These are phyloP conservation scores for Aethes cnicana DNA, from an alignment of 2,888 invertebrate genomes.

Conservation along the genomic window DNA sequence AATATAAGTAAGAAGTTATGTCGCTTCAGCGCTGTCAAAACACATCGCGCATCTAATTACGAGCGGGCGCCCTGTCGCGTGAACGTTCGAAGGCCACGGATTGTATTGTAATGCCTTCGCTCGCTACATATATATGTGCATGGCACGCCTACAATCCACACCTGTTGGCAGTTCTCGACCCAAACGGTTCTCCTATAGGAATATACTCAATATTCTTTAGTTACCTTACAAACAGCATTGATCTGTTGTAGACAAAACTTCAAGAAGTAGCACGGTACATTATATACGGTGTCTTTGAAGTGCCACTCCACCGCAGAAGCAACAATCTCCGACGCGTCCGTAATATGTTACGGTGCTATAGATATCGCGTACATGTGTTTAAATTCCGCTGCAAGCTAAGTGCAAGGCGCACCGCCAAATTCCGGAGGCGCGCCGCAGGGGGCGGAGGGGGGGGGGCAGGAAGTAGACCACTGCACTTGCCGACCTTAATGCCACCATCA, in stretches of 20 bases:
- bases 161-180: neutral
- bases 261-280: too few relatives aligned
- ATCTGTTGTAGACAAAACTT: too few relatives aligned
- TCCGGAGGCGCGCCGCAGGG: conserved; percentile 69
- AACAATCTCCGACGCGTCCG: conserved; percentile 34
- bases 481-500: conserved; percentile 78
- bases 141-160: neutral
- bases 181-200: neutral
- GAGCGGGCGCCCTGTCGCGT: neutral
- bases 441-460: conserved; percentile 42
- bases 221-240: too few relatives aligned
- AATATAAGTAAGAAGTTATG: conserved; percentile 13
- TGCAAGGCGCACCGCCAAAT: conserved; percentile 75
- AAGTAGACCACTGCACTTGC: conserved; percentile 67
- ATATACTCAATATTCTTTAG: neutral
- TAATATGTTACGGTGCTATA: conserved; percentile 49
- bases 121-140: neutral
- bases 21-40: conserved; percentile 3
- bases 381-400: conserved; percentile 58
- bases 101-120: neutral
- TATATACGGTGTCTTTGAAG: conserved; percentile 27
- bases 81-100: neutral
- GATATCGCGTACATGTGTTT: conserved; percentile 37
- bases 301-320: conserved; percentile 33
- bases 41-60: neutral